Evolutionary conservation across 2,888 invertebrate genomes (phyloP).

Genomic region (Amblyjoppa proteus): DNA sequence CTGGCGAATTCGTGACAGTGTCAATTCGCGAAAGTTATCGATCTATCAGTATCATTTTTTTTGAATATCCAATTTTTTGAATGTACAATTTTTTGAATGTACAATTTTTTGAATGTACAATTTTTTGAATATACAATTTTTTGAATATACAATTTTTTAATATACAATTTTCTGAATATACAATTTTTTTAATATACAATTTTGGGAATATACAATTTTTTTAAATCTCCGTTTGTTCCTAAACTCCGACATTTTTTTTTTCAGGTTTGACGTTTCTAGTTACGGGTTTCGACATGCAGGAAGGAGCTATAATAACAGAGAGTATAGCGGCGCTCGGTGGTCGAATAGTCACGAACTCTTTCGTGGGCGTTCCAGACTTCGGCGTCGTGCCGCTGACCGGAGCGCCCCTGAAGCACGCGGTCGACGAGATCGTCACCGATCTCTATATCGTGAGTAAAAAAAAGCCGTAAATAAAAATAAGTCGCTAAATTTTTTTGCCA

Average conservation of each 20-base stretch:
- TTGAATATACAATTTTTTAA: no score
- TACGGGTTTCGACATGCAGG: slow-evolving; percentile 85
- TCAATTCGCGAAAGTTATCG: no score
- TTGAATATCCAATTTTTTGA: slow-evolving; percentile 3
- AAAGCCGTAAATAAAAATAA: not conserved
- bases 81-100: not conserved
- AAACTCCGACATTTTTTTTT: not conserved
- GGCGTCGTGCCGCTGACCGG: slow-evolving; percentile 88
- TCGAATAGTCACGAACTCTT: slow-evolving; percentile 85
- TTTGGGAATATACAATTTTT: no score
- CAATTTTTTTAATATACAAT: no score
- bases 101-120: not conserved
- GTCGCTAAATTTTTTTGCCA: not conserved
- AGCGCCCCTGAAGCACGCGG: slow-evolving; percentile 85
- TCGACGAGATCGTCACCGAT: slow-evolving; percentile 89
- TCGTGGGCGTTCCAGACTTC: slow-evolving; percentile 88
- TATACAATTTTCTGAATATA: no score
- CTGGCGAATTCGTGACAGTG: no score
- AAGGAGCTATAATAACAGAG: slow-evolving; percentile 83
- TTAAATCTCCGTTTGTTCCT: no score
- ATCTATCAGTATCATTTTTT: no score
- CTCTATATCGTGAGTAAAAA: slow-evolving; percentile 88
- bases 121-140: no score
- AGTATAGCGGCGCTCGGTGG: slow-evolving; percentile 87
- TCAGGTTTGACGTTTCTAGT: slow-evolving; percentile 84